Evolutionary conservation across 1,140 invertebrate genomes (phyloP), one percentile per base, ranked within the genome.

Genomic region (Ptiloglossa arizonensis): DNA sequence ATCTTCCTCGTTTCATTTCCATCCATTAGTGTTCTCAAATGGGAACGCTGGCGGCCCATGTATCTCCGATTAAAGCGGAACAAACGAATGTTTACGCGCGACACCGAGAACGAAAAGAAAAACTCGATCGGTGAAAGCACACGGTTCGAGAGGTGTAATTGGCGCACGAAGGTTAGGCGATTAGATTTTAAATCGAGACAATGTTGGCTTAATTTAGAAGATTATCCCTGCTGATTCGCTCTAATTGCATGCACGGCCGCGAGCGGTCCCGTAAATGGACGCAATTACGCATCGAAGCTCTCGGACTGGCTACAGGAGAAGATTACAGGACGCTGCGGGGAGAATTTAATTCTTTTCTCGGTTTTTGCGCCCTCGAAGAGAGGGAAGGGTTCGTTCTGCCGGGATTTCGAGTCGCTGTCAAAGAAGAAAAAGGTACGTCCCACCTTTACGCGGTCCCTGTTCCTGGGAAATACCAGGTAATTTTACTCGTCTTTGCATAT

Each of bases 171-270:
- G 41, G 52, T 44, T 57, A 41, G 27, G 67, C 4, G 57, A 79
- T 82, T 83, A 63, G 17, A 57, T 66, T 17, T 35, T 24, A 48
- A 60, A 64, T n/a, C 64, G 67, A 74, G 64, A 66, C 59, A 74
- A 41, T 73, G 57, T 48, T 29, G 35, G 29, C 46, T 46, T 66
- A 22, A 60, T 79, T 70, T 79, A 6, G 59, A 32, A 38, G 63
- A 73, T 50, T 79, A 59, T 46, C 59, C 29, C 46, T 29, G 9
- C 48, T 52, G 50, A 52, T 52, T 79, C 29, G 46, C 59, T 41
- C 32, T 73, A 74, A 70, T 41, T 46, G 19, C 52, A 32, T 59
- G 19, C 17, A 1, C 29, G 41, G 22, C 19, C n/a, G 35, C 48
- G 71, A 63, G 46, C 27, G 52, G 6, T 17, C 29, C 19, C 27